phyloP scores from a whole-genome alignment of 2,797 vertebrate species.

The Sebastes alutus region DNA sequence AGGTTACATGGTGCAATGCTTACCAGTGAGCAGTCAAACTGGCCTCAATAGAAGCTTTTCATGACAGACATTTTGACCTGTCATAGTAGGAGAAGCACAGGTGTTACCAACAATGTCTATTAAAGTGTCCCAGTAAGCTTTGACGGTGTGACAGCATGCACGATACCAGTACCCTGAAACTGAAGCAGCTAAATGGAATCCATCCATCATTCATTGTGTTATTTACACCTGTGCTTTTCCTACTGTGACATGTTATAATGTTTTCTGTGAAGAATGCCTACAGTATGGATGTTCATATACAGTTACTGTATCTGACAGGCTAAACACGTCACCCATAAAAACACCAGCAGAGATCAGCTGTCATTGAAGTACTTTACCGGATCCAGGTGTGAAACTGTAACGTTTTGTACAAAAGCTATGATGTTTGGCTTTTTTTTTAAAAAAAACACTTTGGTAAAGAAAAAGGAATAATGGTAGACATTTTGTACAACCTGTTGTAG shows the following conservation, averaged over 20 bases:
- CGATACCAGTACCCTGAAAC: background rate
- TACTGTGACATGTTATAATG: background rate
- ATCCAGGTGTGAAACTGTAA: background rate
- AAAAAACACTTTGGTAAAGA: background rate
- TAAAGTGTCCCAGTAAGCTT: background rate
- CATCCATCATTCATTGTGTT: background rate
- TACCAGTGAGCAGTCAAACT: background rate
- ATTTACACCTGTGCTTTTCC: background rate
- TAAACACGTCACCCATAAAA: background rate
- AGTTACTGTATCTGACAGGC: background rate
- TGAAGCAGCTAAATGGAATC: background rate
- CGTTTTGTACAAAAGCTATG: background rate
- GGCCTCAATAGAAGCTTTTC: background rate
- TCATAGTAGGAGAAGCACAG: background rate
- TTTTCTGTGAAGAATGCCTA: background rate
- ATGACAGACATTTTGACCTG: background rate
- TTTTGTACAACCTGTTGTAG: background rate
- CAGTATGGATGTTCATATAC: background rate
- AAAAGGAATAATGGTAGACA: background rate
- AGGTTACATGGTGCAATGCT: no score
- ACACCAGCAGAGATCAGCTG: background rate
- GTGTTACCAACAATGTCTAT: background rate
- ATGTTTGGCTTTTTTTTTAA: background rate
- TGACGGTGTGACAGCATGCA: background rate
- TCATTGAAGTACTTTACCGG: background rate